phyloP scores from a whole-genome alignment of 2,113 vertebrate species.

The Smithornis capensis region DNA sequence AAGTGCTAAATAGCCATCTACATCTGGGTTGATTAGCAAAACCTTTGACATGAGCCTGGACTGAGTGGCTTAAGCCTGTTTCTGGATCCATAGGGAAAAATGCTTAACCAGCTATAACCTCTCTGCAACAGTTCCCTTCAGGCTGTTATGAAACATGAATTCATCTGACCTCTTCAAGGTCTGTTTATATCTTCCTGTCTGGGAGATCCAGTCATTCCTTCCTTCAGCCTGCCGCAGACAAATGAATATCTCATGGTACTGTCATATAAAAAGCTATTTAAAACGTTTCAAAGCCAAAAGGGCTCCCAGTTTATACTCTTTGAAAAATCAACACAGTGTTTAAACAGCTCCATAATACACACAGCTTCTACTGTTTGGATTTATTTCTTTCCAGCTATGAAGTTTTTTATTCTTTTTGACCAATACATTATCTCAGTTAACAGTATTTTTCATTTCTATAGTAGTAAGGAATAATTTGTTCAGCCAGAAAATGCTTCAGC shows the following conservation, averaged over 20 bases:
- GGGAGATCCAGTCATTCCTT: slow-evolving; percentile 59
- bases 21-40: slow-evolving; percentile 1
- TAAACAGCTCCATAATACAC: slow-evolving; percentile 48
- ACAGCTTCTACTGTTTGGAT: slow-evolving; percentile 1
- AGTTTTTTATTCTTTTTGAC: background rate
- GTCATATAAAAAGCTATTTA: slow-evolving; percentile 68
- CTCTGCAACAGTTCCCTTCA: slow-evolving; percentile 35
- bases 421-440: slow-evolving; percentile 22
- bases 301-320: slow-evolving; percentile 53
- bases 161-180: slow-evolving; percentile 65
- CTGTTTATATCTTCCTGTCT: slow-evolving; percentile 70
- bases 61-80: background rate
- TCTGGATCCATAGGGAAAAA: slow-evolving; percentile 20
- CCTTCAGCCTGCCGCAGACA: slow-evolving; percentile 51
- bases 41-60: background rate
- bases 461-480: slow-evolving; percentile 40
- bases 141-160: slow-evolving; percentile 65
- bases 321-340: slow-evolving; percentile 56
- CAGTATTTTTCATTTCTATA: slow-evolving; percentile 30
- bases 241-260: slow-evolving; percentile 67
- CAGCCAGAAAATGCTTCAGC: background rate
- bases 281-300: slow-evolving; percentile 63
- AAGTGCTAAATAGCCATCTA: background rate
- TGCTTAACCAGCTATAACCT: slow-evolving; percentile 59
- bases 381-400: slow-evolving; percentile 23